Conservation (phyloP, 35 echinoderm and acorn worm genomes). For the Acanthaster planci region DNA sequence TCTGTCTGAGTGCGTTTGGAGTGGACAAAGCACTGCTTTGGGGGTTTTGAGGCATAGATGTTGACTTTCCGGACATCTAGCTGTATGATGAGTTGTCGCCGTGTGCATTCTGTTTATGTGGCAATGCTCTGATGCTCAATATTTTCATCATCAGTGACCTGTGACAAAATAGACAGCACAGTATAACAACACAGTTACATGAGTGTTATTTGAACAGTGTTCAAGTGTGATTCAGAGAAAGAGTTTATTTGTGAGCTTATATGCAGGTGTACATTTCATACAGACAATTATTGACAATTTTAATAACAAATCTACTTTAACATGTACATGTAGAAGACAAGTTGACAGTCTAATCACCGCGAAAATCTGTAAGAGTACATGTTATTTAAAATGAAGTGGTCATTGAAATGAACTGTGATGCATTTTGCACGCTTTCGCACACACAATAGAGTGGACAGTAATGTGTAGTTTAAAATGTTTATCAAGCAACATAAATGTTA, state of each 20-base stretch:
- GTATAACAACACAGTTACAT: background rate
- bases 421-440: background rate
- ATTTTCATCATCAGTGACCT: background rate
- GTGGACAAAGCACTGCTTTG: slow-evolving; percentile 5
- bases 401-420: slow-evolving; percentile 5
- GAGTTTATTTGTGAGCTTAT: background rate
- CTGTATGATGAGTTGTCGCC: slow-evolving; percentile 5
- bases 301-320: background rate
- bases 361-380: slow-evolving; percentile 1
- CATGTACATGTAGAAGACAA: background rate
- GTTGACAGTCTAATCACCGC: no score
- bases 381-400: background rate
- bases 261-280: background rate
- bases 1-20: slow-evolving; percentile 6
- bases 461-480: slow-evolving; percentile 3
- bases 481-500: slow-evolving; percentile 1
- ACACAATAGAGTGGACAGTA: background rate
- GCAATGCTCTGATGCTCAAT: background rate
- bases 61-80: slow-evolving; percentile 8
- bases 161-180: slow-evolving; percentile 4
- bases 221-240: background rate
- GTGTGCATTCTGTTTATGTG: slow-evolving; percentile 8
- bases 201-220: background rate
- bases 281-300: background rate
- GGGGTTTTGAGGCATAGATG: slow-evolving; percentile 7